Conservation (phyloP, 2,113 vertebrate species). For the Dendrocopos noguchii region DNA sequence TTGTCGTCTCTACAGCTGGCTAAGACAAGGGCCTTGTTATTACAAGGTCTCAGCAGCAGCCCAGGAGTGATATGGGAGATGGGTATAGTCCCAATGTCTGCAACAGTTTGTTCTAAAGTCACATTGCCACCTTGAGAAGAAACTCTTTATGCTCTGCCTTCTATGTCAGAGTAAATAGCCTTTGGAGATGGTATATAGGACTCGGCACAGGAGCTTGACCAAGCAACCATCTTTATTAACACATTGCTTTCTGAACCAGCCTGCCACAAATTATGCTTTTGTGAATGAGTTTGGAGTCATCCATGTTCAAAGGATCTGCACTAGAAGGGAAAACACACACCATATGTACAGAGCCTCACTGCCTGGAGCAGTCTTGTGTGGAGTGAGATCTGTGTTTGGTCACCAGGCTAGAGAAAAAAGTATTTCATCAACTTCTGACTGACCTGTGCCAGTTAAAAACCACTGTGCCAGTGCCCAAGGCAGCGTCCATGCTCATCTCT, state of each 20-base stretch:
- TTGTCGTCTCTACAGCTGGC: not conserved
- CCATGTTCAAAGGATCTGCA: not conserved
- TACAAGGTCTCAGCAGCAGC: not conserved
- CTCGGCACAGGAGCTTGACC: not conserved
- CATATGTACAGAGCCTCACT: not conserved
- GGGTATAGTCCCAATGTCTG: not conserved
- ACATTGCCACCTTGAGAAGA: conserved; percentile 2
- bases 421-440: not conserved
- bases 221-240: not conserved
- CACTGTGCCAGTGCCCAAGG: not conserved
- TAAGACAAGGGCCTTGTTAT: conserved; percentile 36
- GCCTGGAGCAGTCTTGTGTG: not conserved
- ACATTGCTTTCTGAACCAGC: not conserved
- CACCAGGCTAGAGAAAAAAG: not conserved
- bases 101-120: not conserved
- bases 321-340: not conserved
- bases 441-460: not conserved
- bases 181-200: not conserved
- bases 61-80: not conserved
- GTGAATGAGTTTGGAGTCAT: not conserved
- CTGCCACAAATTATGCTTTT: not conserved
- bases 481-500: not conserved
- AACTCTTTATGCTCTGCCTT: not conserved
- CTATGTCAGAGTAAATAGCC: not conserved
- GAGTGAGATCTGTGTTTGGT: not conserved